Base-by-base conservation (phyloP, 2,888 invertebrate species). In the Cyclophora punctaria region DNA sequence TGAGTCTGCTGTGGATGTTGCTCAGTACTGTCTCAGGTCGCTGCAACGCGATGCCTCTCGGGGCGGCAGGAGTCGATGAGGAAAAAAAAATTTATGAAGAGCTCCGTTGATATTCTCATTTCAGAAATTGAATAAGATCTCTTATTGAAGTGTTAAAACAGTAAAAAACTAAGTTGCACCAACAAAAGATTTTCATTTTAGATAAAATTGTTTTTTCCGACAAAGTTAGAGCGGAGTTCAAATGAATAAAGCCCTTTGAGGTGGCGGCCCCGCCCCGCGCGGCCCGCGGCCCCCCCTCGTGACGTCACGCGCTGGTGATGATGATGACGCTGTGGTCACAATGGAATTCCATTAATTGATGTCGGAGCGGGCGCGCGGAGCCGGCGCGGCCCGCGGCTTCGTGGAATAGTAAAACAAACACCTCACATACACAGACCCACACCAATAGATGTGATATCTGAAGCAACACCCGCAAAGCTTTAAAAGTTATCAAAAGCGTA, bases 301-400 rank as follows among this genome's bases (percentile, higher is more conserved):
- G 20, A 20, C 20, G 20, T 20, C 20, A 20, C 20, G 20, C 20
- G 20, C 20, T 20, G 20, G 20, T 20, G 20, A 20, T 20, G 20
- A 20, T 20, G 20, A 20, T 20, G 20, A 1, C 20, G 20, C 20
- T 20, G 20, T 20, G 20, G 20, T 62, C 65, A 68, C 66, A 67
- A 67, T 65, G 62, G 58, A 62, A 69, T 68, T 63, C 66, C 67
- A 67, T 68, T 65, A 65, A 63, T 66, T 54, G 59, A 54, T 49
- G 66, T 53, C 46, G 52, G 52, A 50, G 52, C 53, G 52, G 48
- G 56, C 44, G 37, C 51, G 46, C 49, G 44, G 45, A 20, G 43
- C 42, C 43, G 44, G 48, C 41, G 20, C 20, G 20, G 20, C 20
- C 20, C 5, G 41, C 41, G 41, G 41, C 20, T 20, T 41, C 41